Evolutionary conservation across 92 coral and sea anemone genomes (phyloP).

Genomic region (Umimayanthus kanabou): DNA sequence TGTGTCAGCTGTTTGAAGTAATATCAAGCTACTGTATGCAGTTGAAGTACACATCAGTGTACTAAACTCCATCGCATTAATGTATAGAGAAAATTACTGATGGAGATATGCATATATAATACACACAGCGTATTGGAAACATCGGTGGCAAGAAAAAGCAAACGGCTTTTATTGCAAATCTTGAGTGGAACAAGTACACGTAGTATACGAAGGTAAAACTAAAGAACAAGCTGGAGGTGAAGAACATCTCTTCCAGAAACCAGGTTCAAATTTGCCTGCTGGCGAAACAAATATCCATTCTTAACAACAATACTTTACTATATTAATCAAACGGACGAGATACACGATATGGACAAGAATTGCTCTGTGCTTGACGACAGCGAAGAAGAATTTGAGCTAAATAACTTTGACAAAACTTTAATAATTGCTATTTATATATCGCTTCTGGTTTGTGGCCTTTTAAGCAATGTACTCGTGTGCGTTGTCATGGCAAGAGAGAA

Average conservation of each 20-base stretch:
- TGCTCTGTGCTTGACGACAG: background rate
- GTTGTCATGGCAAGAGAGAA: constrained; percentile 4
- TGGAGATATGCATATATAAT: too few species aligned
- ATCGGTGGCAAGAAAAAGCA: background rate
- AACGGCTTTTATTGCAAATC: background rate
- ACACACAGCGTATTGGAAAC: background rate
- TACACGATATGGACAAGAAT: background rate
- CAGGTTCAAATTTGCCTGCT: background rate
- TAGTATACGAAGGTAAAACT: too few species aligned
- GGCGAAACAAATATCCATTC: background rate
- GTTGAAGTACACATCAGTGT: background rate
- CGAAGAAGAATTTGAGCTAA: background rate
- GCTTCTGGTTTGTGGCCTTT: background rate
- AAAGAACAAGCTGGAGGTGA: too few species aligned
- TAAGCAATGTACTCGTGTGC: constrained; percentile 11
- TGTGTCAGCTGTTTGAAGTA: background rate
- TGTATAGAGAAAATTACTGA: background rate
- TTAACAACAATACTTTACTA: background rate
- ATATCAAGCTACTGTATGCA: background rate
- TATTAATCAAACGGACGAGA: background rate
- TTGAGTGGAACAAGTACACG: background rate
- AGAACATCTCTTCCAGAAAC: background rate
- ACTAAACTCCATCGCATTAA: background rate
- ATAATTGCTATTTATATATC: background rate
- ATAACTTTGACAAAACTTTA: background rate